These are phyloP conservation scores for Macrotrachela quadricornifera DNA, from an alignment of 1,140 invertebrate genomes.

Conservation along the genomic window DNA sequence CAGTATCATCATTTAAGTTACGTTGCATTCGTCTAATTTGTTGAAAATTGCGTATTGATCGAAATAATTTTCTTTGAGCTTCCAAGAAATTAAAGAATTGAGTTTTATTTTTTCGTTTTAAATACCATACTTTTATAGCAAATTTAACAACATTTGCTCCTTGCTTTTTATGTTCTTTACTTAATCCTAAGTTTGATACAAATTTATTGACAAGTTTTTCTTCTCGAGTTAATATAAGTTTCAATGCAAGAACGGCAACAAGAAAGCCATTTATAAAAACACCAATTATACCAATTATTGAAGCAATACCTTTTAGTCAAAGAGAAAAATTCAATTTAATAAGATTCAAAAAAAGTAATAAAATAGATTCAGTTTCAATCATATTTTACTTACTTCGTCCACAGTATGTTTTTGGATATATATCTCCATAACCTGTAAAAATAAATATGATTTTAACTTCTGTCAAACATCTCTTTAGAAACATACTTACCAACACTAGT, in stretches of 20 bases:
- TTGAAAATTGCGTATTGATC: slow-evolving; percentile 21
- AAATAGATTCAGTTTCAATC: too few relatives aligned
- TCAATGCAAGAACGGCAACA: slow-evolving; percentile 19
- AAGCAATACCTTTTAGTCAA: slow-evolving; percentile 16
- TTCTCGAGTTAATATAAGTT: slow-evolving; percentile 14
- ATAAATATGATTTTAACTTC: too few relatives aligned
- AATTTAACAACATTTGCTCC: slow-evolving; percentile 17
- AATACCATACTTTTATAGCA: slow-evolving; percentile 22
- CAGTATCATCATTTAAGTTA: slow-evolving; percentile 16
- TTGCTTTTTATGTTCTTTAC: slow-evolving; percentile 12
- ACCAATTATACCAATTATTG: slow-evolving; percentile 19
- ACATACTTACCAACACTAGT: slow-evolving; percentile 18
- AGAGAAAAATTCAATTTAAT: too few relatives aligned
- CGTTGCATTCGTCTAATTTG: slow-evolving; percentile 20
- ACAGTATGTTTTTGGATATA: slow-evolving; percentile 98
- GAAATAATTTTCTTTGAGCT: slow-evolving; percentile 18
- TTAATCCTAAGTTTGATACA: slow-evolving; percentile 14
- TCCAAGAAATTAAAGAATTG: background rate
- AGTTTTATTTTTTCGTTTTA: background rate
- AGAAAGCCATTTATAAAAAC: slow-evolving; percentile 21
- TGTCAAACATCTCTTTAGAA: too few relatives aligned
- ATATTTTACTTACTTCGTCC: slow-evolving; percentile 42
- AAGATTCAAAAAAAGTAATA: too few relatives aligned
- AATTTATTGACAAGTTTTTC: slow-evolving; percentile 17
- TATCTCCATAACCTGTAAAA: slow-evolving; percentile 65